Percentiles rank a stretch among this genome's conserved stretches.
Conservation (phyloP, 1,140 invertebrate genomes). For the Diabrotica virgifera region DNA sequence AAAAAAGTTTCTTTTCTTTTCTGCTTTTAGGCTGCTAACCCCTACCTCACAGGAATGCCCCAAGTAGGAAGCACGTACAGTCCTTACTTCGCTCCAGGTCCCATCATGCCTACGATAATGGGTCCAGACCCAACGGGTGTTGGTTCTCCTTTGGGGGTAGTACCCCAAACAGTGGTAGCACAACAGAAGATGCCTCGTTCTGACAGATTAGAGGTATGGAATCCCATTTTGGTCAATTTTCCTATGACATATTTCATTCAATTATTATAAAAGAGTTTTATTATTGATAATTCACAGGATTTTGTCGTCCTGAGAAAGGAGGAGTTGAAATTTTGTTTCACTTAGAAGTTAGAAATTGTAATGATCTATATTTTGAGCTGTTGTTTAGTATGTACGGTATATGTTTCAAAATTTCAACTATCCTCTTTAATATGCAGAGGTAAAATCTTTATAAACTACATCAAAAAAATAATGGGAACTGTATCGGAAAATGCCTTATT, state of each 20-base stretch:
- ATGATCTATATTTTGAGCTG: too few relatives aligned
- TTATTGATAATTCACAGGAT: neutral
- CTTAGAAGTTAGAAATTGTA: too few relatives aligned
- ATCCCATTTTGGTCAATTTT: constrained; percentile 23
- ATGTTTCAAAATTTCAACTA: too few relatives aligned
- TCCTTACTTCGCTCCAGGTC: constrained; percentile 82
- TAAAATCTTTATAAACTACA: neutral
- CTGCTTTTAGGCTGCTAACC: constrained; percentile 73
- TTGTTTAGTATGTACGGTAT: too few relatives aligned
- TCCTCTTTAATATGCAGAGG: too few relatives aligned
- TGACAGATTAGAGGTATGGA: constrained; percentile 91
- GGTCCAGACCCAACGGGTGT: constrained; percentile 73
- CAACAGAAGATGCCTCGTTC: constrained; percentile 92
- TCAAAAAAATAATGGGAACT: neutral
- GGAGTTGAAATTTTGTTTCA: too few relatives aligned
- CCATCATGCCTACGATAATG: constrained; percentile 81
- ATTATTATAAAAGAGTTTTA: constrained; percentile 8
- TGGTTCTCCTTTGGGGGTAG: constrained; percentile 67
- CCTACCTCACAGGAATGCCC: constrained; percentile 84
- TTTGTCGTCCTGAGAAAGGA: neutral
- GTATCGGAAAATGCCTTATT: constrained; percentile 6
- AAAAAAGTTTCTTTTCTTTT: constrained; percentile 2
- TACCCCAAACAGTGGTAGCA: constrained; percentile 78
- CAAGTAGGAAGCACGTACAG: constrained; percentile 80
- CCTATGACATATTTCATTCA: constrained; percentile 16